Conservation (phyloP, 2,113 vertebrate species). For the Tetrao urogallus region DNA sequence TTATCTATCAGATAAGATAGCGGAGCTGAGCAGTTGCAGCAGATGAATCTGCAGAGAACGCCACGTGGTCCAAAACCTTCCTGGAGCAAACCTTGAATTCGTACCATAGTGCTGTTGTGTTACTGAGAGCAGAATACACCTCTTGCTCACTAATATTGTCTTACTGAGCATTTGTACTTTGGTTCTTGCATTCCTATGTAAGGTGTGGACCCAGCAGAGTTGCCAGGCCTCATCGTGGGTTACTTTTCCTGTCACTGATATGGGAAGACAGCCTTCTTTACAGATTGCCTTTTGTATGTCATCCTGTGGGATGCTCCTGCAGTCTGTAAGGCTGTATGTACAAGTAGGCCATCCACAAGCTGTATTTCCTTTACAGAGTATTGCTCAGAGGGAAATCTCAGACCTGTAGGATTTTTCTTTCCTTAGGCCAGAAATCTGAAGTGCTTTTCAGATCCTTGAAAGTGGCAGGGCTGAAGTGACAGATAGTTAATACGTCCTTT, state of each 20-base stretch:
- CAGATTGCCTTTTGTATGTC: background rate
- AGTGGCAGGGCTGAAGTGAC: background rate
- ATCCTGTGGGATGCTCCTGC: background rate
- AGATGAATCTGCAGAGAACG: background rate
- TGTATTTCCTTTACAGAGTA: background rate
- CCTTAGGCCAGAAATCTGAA: background rate
- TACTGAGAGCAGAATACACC: background rate
- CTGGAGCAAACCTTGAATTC: background rate
- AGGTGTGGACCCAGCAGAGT: background rate
- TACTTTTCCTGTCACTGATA: background rate
- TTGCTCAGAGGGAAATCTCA: background rate
- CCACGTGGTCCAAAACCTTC: background rate
- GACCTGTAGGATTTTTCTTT: background rate
- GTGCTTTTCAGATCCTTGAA: background rate
- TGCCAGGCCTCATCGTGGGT: background rate
- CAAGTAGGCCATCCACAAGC: background rate
- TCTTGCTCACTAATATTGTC: background rate
- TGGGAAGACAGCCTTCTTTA: background rate
- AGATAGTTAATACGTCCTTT: background rate
- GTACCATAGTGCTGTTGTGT: background rate
- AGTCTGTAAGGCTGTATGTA: background rate
- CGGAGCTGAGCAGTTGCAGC: background rate
- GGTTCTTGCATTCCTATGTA: background rate
- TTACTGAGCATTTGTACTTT: background rate
- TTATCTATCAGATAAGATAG: slow-evolving; percentile 6